A percentile compares a stretch with the other conserved stretches of the same genome.
phyloP scores from a whole-genome alignment of 2,113 vertebrate species.

The Indicator indicator region DNA sequence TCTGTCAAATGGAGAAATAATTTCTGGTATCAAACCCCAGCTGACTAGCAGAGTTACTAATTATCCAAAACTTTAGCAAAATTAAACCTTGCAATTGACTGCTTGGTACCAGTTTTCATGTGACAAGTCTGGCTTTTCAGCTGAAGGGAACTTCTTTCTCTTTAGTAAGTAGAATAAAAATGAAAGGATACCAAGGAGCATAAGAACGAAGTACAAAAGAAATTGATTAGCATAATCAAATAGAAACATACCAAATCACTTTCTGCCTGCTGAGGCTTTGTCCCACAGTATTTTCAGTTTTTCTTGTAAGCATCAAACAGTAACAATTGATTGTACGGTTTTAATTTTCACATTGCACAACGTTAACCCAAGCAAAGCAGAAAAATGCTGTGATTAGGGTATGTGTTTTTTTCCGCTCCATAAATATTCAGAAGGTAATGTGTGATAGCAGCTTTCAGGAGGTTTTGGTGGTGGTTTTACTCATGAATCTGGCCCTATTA shows the following conservation, averaged over 20 bases:
- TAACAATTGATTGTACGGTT: background rate
- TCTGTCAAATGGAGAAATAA: background rate
- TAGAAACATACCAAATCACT: background rate
- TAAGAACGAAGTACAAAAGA: background rate
- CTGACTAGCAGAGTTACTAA: background rate
- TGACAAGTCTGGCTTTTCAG: rapidly evolving
- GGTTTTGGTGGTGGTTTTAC: background rate
- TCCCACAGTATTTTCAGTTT: background rate
- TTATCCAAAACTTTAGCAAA: background rate
- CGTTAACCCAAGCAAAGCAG: background rate
- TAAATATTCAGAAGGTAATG: background rate
- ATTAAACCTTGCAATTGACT: background rate
- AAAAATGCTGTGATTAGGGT: background rate
- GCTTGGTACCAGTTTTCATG: background rate
- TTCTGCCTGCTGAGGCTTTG: background rate
- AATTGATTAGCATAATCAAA: background rate
- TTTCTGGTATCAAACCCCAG: background rate
- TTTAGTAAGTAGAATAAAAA: background rate
- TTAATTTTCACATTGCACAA: background rate
- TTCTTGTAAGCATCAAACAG: background rate
- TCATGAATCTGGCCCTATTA: background rate
- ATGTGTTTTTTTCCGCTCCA: background rate
- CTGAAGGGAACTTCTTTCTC: background rate
- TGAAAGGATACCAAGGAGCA: background rate
- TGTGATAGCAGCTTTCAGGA: background rate